A percentile compares a stretch with the other conserved stretches of the same genome.
Evolutionary conservation across 2,888 invertebrate genomes (phyloP).

Genomic region (Hetaerina titia): DNA sequence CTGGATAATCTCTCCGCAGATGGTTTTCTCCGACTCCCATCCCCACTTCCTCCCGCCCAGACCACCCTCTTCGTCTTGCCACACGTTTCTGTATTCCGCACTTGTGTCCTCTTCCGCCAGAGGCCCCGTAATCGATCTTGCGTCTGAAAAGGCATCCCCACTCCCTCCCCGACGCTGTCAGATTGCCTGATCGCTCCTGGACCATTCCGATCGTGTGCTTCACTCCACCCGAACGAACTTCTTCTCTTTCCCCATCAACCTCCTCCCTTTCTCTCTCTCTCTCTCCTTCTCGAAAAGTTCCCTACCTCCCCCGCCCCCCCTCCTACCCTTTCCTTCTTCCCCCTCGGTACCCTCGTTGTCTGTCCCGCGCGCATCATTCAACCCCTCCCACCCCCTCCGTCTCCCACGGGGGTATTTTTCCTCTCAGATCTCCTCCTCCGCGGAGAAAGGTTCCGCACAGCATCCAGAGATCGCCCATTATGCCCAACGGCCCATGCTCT

Average conservation of each 20-base stretch:
- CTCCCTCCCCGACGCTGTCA: neutral
- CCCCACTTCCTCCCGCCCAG: neutral
- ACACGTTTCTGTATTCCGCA: neutral
- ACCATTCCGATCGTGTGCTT: neutral
- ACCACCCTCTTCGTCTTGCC: neutral
- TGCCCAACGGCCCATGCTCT: neutral
- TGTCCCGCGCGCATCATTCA: neutral
- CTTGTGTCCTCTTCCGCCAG: neutral
- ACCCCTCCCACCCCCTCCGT: neutral
- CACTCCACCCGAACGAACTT: neutral
- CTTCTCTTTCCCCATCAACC: neutral
- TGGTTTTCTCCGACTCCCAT: neutral
- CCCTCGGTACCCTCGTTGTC: neutral
- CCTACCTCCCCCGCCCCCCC: neutral
- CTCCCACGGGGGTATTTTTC: neutral
- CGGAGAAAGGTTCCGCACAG: neutral
- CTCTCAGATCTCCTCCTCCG: neutral
- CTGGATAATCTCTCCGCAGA: neutral
- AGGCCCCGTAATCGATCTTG: neutral
- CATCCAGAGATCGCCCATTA: neutral
- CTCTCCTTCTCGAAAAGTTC: neutral
- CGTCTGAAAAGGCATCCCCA: neutral
- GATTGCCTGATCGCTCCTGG: neutral
- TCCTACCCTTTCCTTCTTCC: neutral
- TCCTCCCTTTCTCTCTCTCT: neutral